Percentiles rank a stretch among this genome's conserved stretches.
These are phyloP conservation scores for Netelia virgata DNA, from an alignment of 2,888 invertebrate species.

Conservation along the genomic window DNA sequence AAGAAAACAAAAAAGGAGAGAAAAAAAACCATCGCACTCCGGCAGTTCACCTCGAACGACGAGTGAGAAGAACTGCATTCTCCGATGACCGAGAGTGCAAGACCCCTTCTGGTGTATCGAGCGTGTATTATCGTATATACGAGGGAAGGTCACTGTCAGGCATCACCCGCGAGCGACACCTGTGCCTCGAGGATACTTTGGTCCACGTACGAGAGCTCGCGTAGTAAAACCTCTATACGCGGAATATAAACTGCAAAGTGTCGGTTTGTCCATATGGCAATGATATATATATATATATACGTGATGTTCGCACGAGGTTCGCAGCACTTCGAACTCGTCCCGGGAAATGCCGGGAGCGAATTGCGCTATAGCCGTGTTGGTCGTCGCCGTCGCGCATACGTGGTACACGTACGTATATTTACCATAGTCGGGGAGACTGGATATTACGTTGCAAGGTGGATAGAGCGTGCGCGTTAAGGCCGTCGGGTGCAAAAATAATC, in stretches of 20 bases:
- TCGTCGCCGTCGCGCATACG: slow-evolving; percentile 8
- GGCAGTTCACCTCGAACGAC: slow-evolving; percentile 22
- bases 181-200: slow-evolving; percentile 66
- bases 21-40: background rate
- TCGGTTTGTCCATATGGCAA: slow-evolving; percentile 22
- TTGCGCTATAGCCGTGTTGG: slow-evolving; percentile 25
- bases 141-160: slow-evolving; percentile 67
- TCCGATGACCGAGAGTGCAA: slow-evolving; percentile 29
- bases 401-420: slow-evolving; percentile 13
- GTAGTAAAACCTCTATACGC: slow-evolving; percentile 44
- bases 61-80: slow-evolving; percentile 47
- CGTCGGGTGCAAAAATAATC: slow-evolving; percentile 56
- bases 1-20: background rate
- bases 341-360: slow-evolving; percentile 63
- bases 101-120: slow-evolving; percentile 14
- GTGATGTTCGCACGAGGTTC: slow-evolving; percentile 1
- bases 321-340: slow-evolving; percentile 39
- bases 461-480: slow-evolving; percentile 50
- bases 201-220: slow-evolving; percentile 24
- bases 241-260: slow-evolving; percentile 42
- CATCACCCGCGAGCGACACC: slow-evolving; percentile 66
- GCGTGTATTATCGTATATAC: slow-evolving; percentile 2
- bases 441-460: slow-evolving; percentile 52
- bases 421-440: slow-evolving; percentile 32
- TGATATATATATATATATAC: slow-evolving; percentile 15